These are phyloP conservation scores for Drosophila austrosaltans DNA, from an alignment of 2,888 invertebrate species.

Conservation along the genomic window DNA sequence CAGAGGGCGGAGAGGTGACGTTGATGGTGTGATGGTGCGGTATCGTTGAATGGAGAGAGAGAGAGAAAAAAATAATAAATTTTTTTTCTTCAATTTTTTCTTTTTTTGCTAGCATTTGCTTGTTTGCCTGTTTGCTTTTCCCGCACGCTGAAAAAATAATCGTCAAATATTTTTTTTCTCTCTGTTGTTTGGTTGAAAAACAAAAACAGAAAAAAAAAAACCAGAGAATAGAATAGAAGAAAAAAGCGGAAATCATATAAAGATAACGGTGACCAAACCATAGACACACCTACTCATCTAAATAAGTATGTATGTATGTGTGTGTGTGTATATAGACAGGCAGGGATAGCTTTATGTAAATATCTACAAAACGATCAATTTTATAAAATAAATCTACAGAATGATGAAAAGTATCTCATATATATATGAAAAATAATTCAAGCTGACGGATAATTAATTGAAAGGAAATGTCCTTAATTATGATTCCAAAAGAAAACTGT, in stretches of 20 bases:
- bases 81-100: not conserved
- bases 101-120: slow-evolving; percentile 5
- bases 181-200: not conserved
- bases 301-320: slow-evolving; percentile 5
- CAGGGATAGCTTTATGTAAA: not conserved
- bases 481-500: too few species aligned
- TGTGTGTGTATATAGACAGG: not conserved
- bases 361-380: too few species aligned
- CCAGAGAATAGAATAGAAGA: not conserved
- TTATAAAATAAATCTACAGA: too few species aligned
- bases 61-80: slow-evolving; percentile 10
- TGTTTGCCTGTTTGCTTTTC: slow-evolving; percentile 12
- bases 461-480: too few species aligned
- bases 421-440: too few species aligned
- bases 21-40: slow-evolving; percentile 2
- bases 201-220: slow-evolving; percentile 9
- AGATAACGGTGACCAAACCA: slow-evolving; percentile 29
- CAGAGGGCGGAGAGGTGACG: not conserved
- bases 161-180: slow-evolving; percentile 11
- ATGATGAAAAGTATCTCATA: too few species aligned
- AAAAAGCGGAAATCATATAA: slow-evolving; percentile 41
- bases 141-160: slow-evolving; percentile 26
- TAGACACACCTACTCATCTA: slow-evolving; percentile 4
- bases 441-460: too few species aligned
- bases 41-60: slow-evolving; percentile 20